These are phyloP conservation scores for Maconellicoccus hirsutus DNA, from an alignment of 1,140 invertebrate genomes.

Conservation along the genomic window DNA sequence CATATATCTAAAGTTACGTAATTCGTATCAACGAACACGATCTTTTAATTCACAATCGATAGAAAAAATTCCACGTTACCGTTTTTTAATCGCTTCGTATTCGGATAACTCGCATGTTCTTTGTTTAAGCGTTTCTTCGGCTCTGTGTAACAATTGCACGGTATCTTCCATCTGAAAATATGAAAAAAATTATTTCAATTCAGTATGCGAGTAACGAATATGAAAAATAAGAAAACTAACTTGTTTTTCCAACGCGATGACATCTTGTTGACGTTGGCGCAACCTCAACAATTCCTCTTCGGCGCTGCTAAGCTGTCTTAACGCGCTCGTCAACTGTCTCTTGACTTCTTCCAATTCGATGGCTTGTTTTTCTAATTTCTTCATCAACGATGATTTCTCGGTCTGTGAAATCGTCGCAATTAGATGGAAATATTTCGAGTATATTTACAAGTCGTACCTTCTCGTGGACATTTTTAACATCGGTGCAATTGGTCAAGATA, in stretches of 20 bases:
- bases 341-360: constrained; percentile 55
- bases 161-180: constrained; percentile 48
- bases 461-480: constrained; percentile 36
- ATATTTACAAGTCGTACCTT: constrained; percentile 29
- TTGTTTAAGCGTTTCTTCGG: constrained; percentile 54
- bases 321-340: constrained; percentile 37
- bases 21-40: background rate
- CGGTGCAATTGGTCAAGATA: constrained; percentile 38
- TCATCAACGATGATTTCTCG: constrained; percentile 25
- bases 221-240: constrained; percentile 23
- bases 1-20: constrained; percentile 28
- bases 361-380: constrained; percentile 40
- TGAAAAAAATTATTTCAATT: background rate
- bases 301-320: constrained; percentile 37
- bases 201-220: background rate
- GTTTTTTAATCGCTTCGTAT: constrained; percentile 46
- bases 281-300: constrained; percentile 57
- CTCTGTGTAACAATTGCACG: constrained; percentile 50
- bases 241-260: constrained; percentile 50
- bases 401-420: constrained; percentile 12
- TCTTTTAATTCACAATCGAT: background rate
- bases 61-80: constrained; percentile 24
- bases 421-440: too few species aligned
- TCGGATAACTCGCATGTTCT: constrained; percentile 55
- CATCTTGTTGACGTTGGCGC: constrained; percentile 51